A percentile compares a stretch with the other conserved stretches of the same genome.
These are phyloP conservation scores for Drosophila aldrichi DNA, from an alignment of 2,888 invertebrate species.

Conservation along the genomic window DNA sequence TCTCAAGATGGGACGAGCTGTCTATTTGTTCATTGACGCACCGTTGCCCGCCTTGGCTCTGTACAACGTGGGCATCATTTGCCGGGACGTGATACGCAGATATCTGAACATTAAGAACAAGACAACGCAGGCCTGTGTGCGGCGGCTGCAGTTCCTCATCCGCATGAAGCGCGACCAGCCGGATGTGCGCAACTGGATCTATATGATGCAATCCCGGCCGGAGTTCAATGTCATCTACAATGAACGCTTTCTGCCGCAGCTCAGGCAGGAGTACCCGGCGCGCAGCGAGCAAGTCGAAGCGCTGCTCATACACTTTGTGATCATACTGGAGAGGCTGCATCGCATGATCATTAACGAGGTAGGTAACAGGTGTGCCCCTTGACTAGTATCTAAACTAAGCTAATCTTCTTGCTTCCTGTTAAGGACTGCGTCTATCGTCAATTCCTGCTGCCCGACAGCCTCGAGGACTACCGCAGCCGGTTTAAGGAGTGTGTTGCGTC, in stretches of 20 bases:
- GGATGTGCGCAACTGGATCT: constrained; percentile 87
- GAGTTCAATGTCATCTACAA: constrained; percentile 86
- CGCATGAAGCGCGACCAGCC: constrained; percentile 87
- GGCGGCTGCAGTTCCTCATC: constrained; percentile 88
- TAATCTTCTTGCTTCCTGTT: not conserved
- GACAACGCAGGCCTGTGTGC: constrained; percentile 89
- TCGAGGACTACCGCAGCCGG: constrained; percentile 79
- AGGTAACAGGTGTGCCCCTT: not conserved
- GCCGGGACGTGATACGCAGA: constrained; percentile 87
- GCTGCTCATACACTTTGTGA: constrained; percentile 82
- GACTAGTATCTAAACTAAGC: too few relatives aligned
- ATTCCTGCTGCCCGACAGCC: constrained; percentile 81
- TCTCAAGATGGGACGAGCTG: constrained; percentile 89
- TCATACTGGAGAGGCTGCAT: constrained; percentile 80
- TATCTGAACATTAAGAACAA: constrained; percentile 87
- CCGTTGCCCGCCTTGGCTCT: constrained; percentile 82
- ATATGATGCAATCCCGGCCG: constrained; percentile 88
- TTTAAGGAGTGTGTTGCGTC: constrained; percentile 66
- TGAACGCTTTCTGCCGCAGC: constrained; percentile 81
- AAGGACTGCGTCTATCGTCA: constrained; percentile 41
- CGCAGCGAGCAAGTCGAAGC: constrained; percentile 78
- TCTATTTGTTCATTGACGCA: constrained; percentile 86
- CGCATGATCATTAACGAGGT: constrained; percentile 73
- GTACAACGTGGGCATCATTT: constrained; percentile 84
- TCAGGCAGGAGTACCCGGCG: constrained; percentile 78